Percentiles rank a stretch among this genome's conserved stretches.
Evolutionary conservation across 1,140 invertebrate genomes (phyloP).

Genomic region (Penaeus vannamei): DNA sequence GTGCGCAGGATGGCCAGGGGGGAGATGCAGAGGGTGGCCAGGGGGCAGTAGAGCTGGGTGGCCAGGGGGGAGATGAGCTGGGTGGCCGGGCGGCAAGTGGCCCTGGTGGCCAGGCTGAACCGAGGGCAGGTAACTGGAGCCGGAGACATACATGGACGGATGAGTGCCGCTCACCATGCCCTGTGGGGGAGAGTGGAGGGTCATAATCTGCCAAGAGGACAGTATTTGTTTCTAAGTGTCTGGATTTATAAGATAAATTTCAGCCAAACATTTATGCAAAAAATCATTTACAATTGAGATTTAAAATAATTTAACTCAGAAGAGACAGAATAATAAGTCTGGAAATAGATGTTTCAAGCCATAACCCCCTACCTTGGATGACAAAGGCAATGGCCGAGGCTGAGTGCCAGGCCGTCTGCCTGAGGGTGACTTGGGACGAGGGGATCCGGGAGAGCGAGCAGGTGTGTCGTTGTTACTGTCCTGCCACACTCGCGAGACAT

Average conservation of each 20-base stretch:
- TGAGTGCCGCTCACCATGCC: conserved; percentile 38
- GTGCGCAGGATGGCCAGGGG: conserved; percentile 52
- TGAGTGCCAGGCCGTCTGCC: conserved; percentile 40
- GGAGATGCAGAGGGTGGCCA: conserved; percentile 41
- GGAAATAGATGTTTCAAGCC: too few relatives aligned
- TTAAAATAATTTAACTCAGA: too few relatives aligned
- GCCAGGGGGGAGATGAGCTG: conserved; percentile 38
- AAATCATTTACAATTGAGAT: too few relatives aligned
- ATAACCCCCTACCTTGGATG: too few relatives aligned
- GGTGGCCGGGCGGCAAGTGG: conserved; percentile 49
- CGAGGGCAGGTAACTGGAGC: conserved; percentile 36
- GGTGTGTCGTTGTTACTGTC: conserved; percentile 66
- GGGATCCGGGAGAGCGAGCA: conserved; percentile 60
- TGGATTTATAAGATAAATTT: too few relatives aligned
- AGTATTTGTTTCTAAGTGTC: too few relatives aligned
- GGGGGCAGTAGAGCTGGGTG: conserved; percentile 33
- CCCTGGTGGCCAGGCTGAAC: conserved; percentile 37
- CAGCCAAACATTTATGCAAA: too few relatives aligned
- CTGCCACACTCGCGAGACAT: conserved; percentile 66
- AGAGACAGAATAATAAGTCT: too few relatives aligned
- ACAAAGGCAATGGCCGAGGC: too few relatives aligned
- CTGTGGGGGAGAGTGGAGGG: too few relatives aligned
- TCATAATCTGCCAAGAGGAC: too few relatives aligned
- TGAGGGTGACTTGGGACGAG: conserved; percentile 51
- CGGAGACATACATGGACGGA: conserved; percentile 61